Conservation (phyloP, 2,113 vertebrate species). For the Hyperopisus bebe region DNA sequence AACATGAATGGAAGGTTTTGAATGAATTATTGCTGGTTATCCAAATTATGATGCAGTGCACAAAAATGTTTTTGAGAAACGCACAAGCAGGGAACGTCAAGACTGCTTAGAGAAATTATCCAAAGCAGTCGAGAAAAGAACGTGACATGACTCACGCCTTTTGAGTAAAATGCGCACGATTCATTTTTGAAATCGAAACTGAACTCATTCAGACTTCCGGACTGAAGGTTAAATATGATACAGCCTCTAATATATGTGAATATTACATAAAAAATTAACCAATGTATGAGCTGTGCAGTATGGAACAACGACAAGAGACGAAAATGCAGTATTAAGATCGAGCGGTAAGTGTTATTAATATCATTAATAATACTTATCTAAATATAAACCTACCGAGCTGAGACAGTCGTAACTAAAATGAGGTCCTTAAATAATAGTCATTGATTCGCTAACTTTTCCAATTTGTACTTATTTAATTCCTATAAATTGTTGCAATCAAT, state of each 20-base stretch:
- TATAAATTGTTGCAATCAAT: background rate
- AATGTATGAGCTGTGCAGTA: background rate
- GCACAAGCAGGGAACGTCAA: background rate
- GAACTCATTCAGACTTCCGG: background rate
- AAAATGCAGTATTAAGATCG: background rate
- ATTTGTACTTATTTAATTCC: background rate
- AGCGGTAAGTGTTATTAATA: background rate
- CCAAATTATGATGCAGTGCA: background rate
- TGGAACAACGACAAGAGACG: background rate
- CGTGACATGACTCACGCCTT: background rate
- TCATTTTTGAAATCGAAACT: background rate
- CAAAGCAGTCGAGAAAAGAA: background rate
- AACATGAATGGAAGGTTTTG: background rate
- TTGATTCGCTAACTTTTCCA: background rate
- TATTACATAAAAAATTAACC: background rate
- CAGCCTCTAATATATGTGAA: background rate
- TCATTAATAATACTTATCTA: background rate
- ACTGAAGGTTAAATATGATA: background rate
- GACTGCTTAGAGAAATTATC: background rate
- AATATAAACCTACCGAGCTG: background rate
- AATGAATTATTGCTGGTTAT: background rate
- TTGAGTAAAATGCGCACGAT: background rate
- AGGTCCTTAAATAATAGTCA: background rate
- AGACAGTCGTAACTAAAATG: background rate
- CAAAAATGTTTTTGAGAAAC: background rate